A percentile compares a stretch with the other conserved stretches of the same genome.
Conservation (phyloP, 2,113 vertebrate genomes). For the Puffinus mauretanicus region DNA sequence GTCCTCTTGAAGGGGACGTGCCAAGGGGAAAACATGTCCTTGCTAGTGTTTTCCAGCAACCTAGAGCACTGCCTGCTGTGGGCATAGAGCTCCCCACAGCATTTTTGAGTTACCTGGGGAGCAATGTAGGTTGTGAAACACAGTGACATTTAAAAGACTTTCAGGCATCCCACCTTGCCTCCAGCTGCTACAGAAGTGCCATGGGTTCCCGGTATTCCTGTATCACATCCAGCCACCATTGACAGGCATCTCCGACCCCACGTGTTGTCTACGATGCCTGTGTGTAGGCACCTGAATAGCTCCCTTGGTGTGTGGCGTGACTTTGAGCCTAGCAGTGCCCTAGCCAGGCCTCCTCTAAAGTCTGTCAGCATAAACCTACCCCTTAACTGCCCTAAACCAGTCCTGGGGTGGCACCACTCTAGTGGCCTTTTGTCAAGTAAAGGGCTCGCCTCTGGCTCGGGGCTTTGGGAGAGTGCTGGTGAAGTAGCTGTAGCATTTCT, state of each 20-base stretch:
- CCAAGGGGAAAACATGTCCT: not conserved
- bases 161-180: not conserved
- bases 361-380: not conserved
- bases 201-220: not conserved
- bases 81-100: not conserved
- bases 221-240: not conserved
- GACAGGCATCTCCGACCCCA: not conserved
- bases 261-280: fast-evolving
- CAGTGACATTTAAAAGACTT: not conserved
- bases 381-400: not conserved
- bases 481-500: not conserved
- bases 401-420: not conserved
- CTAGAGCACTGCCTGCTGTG: not conserved
- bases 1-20: not conserved
- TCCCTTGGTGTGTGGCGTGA: not conserved
- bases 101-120: not conserved
- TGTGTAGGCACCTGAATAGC: not conserved
- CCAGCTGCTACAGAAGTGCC: not conserved
- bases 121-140: not conserved
- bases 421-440: not conserved
- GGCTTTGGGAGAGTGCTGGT: not conserved
- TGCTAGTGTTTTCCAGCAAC: not conserved
- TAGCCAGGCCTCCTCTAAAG: not conserved
- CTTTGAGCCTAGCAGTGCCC: not conserved
- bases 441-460: fast-evolving